phyloP scores from a whole-genome alignment of 2,888 invertebrate species.

The Lycocerus yunnanus region DNA sequence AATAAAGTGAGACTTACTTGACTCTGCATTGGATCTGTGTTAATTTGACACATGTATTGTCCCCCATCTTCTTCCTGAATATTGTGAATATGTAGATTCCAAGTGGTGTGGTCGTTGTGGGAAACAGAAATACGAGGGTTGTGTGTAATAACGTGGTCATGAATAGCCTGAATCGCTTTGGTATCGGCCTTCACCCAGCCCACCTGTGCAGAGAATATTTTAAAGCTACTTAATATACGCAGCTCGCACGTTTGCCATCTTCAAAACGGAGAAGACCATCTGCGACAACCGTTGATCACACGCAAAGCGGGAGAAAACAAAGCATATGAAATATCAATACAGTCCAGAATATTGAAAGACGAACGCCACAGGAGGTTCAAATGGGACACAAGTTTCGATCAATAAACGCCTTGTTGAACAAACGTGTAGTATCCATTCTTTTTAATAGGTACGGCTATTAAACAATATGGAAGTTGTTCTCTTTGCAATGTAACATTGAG shows the following conservation, averaged over 20 bases:
- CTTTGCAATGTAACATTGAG: background rate
- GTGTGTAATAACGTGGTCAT: slow-evolving; percentile 90
- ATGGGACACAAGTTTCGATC: slow-evolving; percentile 32
- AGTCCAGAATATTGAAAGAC: slow-evolving; percentile 38
- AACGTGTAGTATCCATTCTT: slow-evolving; percentile 25
- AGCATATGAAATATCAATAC: slow-evolving; percentile 45
- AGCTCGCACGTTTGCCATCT: slow-evolving; percentile 31
- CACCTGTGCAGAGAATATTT: slow-evolving; percentile 64
- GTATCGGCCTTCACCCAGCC: slow-evolving; percentile 94
- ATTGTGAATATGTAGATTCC: slow-evolving; percentile 88
- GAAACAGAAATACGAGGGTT: slow-evolving; percentile 85
- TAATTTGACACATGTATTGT: slow-evolving; percentile 93
- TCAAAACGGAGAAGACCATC: slow-evolving; percentile 36
- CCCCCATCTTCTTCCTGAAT: slow-evolving; percentile 88
- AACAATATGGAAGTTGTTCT: background rate
- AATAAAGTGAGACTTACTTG: slow-evolving; percentile 65
- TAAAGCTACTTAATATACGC: slow-evolving; percentile 44
- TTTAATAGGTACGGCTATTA: slow-evolving; percentile 9
- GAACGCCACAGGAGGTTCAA: slow-evolving; percentile 35
- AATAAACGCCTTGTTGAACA: slow-evolving; percentile 37
- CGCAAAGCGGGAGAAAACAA: slow-evolving; percentile 39
- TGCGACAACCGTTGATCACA: slow-evolving; percentile 39
- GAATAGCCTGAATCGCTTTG: slow-evolving; percentile 91
- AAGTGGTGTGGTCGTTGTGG: slow-evolving; percentile 82
- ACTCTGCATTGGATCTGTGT: slow-evolving; percentile 93